These are phyloP conservation scores for Drosophila anomalata DNA, from an alignment of 2,888 invertebrate species.

Conservation along the genomic window DNA sequence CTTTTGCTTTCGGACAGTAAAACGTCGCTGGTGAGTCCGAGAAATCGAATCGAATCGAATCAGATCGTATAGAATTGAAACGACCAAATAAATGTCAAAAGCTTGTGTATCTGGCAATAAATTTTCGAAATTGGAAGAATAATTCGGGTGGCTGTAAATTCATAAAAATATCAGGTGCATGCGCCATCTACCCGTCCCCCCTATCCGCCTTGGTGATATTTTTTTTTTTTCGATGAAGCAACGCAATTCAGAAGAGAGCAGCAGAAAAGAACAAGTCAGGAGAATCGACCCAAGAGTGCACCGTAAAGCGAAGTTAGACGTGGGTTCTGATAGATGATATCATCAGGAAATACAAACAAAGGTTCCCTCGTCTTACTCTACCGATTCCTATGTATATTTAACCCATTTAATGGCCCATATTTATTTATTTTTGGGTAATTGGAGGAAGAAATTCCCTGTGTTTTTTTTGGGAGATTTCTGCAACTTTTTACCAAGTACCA, in stretches of 20 bases:
- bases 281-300: conserved; percentile 22
- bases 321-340: conserved; percentile 58
- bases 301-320: conserved; percentile 48
- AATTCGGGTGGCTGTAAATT: conserved; percentile 70
- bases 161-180: conserved; percentile 77
- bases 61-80: conserved; percentile 34
- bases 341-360: conserved; percentile 41
- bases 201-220: conserved; percentile 31
- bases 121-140: conserved; percentile 77
- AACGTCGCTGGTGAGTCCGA: conserved; percentile 44
- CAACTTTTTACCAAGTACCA: background rate
- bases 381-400: conserved; percentile 46
- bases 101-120: conserved; percentile 66
- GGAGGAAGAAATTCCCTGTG: background rate
- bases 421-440: conserved; percentile 19
- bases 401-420: conserved; percentile 46
- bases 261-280: background rate
- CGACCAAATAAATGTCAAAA: conserved; percentile 62
- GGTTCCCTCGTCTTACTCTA: conserved; percentile 8
- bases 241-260: conserved; percentile 28
- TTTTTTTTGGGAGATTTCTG: background rate
- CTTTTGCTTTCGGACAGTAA: conserved; percentile 71
- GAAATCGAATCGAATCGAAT: conserved; percentile 33
- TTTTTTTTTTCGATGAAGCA: conserved; percentile 43
- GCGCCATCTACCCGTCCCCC: conserved; percentile 15